phyloP scores from a whole-genome alignment of 2,113 vertebrate species.

The Upupa epops region DNA sequence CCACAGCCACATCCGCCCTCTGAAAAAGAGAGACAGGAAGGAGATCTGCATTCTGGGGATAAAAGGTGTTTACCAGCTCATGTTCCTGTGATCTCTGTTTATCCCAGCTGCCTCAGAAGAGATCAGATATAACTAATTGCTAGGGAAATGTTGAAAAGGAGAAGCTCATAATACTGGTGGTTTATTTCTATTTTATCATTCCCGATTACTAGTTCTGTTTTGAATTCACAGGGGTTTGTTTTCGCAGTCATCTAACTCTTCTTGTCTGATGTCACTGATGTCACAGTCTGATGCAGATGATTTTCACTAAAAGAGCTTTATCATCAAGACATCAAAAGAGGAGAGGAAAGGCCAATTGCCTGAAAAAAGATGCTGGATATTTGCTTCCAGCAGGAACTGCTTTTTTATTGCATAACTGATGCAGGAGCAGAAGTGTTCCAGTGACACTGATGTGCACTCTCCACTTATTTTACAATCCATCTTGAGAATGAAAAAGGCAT shows the following conservation, averaged over 20 bases:
- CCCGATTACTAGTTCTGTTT: slow-evolving; percentile 8
- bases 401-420: slow-evolving; percentile 45
- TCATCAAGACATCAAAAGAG: slow-evolving; percentile 32
- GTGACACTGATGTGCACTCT: not conserved
- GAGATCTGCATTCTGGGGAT: not conserved
- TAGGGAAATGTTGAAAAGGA: slow-evolving; percentile 10
- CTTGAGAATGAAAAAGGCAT: not conserved
- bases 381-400: slow-evolving; percentile 39
- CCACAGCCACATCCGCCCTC: slow-evolving; percentile 96
- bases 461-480: not conserved
- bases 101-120: not conserved
- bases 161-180: not conserved
- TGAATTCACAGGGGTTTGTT: slow-evolving; percentile 5
- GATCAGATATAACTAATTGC: not conserved
- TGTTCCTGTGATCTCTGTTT: not conserved
- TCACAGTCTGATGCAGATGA: slow-evolving; percentile 26
- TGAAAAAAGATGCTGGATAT: slow-evolving; percentile 16
- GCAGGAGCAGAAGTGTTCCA: not conserved
- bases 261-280: slow-evolving; percentile 30
- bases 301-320: slow-evolving; percentile 37
- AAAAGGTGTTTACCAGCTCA: not conserved
- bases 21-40: slow-evolving; percentile 61
- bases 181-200: slow-evolving; percentile 7
- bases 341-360: slow-evolving; percentile 9
- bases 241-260: not conserved